phyloP scores from a whole-genome alignment of 2,888 invertebrate genomes.

The Heliconius aoede region DNA sequence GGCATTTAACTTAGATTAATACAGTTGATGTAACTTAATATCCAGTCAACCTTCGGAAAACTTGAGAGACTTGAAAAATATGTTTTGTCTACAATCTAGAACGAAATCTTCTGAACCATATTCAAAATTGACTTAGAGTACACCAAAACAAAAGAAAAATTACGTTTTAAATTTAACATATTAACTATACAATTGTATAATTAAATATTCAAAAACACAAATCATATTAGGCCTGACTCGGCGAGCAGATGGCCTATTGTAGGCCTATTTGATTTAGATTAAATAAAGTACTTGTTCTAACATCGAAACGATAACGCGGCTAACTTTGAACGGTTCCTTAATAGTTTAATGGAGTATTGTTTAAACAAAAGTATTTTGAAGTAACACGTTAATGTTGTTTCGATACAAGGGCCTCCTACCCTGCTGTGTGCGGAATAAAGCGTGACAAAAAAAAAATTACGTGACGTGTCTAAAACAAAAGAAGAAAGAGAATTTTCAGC shows the following conservation, averaged over 20 bases:
- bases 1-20: not conserved
- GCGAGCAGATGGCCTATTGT: slow-evolving; percentile 15
- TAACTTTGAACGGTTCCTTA: slow-evolving; percentile 25
- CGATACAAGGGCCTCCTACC: too few species aligned
- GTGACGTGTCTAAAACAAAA: too few species aligned
- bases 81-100: not conserved
- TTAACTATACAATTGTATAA: slow-evolving; percentile 6
- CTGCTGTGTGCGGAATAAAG: too few species aligned
- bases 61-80: too few species aligned
- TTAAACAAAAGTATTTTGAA: not conserved
- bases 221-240: slow-evolving; percentile 13
- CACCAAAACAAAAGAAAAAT: not conserved
- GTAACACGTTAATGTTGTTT: not conserved
- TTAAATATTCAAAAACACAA: slow-evolving; percentile 23
- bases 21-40: not conserved
- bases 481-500: too few species aligned
- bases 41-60: too few species aligned
- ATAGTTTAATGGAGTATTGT: slow-evolving; percentile 27
- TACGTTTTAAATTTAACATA: not conserved
- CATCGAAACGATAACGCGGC: slow-evolving; percentile 13
- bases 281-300: slow-evolving; percentile 17
- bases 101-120: not conserved
- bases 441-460: too few species aligned
- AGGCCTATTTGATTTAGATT: not conserved
- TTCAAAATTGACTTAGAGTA: not conserved